Evolutionary conservation across 1,140 invertebrate species (phyloP), one percentile per base, ranked within the genome.

Genomic region (Tetramorium simillimum): DNA sequence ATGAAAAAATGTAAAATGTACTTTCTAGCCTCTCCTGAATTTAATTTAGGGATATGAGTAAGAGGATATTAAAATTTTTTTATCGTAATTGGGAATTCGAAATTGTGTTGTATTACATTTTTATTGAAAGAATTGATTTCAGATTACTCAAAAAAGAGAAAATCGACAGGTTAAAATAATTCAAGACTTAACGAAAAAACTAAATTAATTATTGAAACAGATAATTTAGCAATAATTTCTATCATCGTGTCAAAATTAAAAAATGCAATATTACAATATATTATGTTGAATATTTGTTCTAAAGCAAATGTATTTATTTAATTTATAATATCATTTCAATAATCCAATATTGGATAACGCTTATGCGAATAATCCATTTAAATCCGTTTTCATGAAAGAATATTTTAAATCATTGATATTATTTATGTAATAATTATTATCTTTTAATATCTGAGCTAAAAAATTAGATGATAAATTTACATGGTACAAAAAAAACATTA

Each of bases 171-270:
- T 37, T 21, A 40, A 33, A n/a, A 21, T 18, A 40, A 14, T 62
- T 43, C 40, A 21, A 76, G n/a, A 43, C 0, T n/a, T 18, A 0
- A 2, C 46, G 72, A 75, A 53, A 75, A 75, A 21, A 56, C 12
- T 33, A 56, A 53, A 12, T 37, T 53, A 37, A 56, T 37, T 63
- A 63, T 33, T 33, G 2, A 33, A 33, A 33, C 2, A 2, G 14
- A 60, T 46, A 33, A 28, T 28, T 43, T 77, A 43, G 9, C 18
- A 43, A 40, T 76, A 6, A 12, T 77, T 62, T 2, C 16, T 18
- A 33, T 77, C 2, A 60, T n/a, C n/a, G n/a, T 43, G 9, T 76
- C 12, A 43, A 60, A 21, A 76, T 43, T 60, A 43, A 58, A 76
- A 43, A 60, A 33, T 33, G n/a, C 5, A 24, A 16, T 49, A 58